These are phyloP conservation scores for Eristalis tenax DNA, from an alignment of 2,888 invertebrate species.

Conservation along the genomic window DNA sequence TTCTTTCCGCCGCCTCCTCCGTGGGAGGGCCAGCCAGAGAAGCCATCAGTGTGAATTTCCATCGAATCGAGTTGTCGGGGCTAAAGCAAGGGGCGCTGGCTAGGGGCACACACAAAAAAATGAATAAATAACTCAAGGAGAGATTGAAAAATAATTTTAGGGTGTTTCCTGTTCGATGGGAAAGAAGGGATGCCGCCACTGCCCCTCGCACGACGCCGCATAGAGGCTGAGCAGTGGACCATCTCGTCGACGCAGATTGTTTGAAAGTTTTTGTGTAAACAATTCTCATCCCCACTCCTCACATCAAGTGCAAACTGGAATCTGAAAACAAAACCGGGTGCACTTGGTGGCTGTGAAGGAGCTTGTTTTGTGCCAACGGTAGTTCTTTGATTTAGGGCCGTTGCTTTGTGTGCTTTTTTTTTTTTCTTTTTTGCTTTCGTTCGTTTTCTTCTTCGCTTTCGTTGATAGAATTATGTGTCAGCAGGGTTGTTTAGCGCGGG, in stretches of 20 bases:
- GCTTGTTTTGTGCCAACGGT: background rate
- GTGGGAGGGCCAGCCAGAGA: background rate
- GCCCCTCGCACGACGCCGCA: no score
- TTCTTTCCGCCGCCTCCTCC: background rate
- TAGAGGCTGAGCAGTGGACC: background rate
- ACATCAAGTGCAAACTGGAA: background rate
- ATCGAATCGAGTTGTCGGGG: background rate
- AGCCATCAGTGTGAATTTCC: background rate
- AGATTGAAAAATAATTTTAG: background rate
- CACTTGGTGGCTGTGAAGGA: background rate
- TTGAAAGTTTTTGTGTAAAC: constrained; percentile 1
- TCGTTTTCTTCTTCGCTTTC: background rate
- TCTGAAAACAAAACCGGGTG: background rate
- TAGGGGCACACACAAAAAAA: background rate
- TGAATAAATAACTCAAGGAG: constrained; percentile 1
- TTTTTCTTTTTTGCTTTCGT: background rate
- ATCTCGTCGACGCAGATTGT: background rate
- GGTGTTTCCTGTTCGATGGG: background rate
- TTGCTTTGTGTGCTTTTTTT: no score
- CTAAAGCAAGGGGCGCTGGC: background rate
- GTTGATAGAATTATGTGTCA: background rate
- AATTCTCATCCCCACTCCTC: background rate
- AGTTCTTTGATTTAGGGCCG: background rate
- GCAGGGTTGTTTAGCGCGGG: background rate
- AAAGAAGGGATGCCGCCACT: background rate